Evolutionary conservation across 2,888 invertebrate species (phyloP).

Genomic region (Physocephala rufipes): DNA sequence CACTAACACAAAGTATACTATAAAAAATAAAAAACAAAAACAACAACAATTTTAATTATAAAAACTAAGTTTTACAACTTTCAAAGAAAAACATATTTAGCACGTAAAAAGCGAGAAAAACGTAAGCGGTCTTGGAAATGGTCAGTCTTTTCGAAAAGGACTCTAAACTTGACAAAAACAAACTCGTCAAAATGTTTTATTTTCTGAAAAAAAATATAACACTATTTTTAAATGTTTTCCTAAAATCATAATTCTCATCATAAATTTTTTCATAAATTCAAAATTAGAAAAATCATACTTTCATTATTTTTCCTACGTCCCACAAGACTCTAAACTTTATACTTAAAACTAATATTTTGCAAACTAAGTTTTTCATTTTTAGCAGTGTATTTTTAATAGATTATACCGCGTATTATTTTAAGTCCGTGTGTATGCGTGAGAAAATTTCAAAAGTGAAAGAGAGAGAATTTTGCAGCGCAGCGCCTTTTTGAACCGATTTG

Average conservation of each 20-base stretch:
- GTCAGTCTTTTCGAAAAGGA: constrained; percentile 65
- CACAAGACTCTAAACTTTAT: constrained; percentile 35
- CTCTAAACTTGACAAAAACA: constrained; percentile 63
- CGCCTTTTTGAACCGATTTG: too few relatives aligned
- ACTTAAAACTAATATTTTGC: constrained; percentile 33
- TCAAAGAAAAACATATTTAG: constrained; percentile 20
- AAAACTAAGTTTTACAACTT: constrained; percentile 36
- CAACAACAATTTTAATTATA: constrained; percentile 24
- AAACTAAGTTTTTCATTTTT: constrained; percentile 20
- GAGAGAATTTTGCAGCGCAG: constrained; percentile 4
- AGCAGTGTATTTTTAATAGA: constrained; percentile 35
- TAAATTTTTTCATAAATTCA: constrained; percentile 42
- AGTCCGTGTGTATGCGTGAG: neutral
- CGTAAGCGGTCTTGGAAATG: constrained; percentile 7
- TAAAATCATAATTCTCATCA: constrained; percentile 3
- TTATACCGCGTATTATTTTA: constrained; percentile 17
- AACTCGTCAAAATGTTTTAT: constrained; percentile 18
- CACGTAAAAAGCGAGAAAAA: constrained; percentile 22
- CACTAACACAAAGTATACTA: constrained; percentile 35
- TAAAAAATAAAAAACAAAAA: constrained; percentile 27
- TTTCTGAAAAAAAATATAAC: constrained; percentile 30
- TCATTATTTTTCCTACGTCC: constrained; percentile 38
- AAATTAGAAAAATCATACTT: constrained; percentile 23
- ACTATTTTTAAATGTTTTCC: constrained; percentile 22
- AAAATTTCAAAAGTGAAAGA: constrained; percentile 1